A percentile compares a stretch with the other conserved stretches of the same genome.
phyloP scores from a whole-genome alignment of 2,113 vertebrate genomes.

The Rallus limicola region DNA sequence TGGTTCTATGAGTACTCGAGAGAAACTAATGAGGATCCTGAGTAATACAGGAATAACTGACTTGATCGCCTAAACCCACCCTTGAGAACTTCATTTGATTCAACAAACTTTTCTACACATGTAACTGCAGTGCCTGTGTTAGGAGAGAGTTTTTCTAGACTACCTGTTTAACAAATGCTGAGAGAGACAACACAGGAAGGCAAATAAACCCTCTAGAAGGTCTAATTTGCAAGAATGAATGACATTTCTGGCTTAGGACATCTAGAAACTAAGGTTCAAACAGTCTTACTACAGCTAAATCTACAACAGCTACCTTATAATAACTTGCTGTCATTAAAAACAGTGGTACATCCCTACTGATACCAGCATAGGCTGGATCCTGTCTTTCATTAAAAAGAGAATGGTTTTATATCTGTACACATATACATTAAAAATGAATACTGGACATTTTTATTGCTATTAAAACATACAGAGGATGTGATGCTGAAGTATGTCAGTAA shows the following conservation, averaged over 20 bases:
- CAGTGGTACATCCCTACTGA: not conserved
- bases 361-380: not conserved
- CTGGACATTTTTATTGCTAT: not conserved
- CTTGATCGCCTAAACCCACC: not conserved
- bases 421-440: not conserved
- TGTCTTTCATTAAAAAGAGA: not conserved
- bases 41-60: not conserved
- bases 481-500: not conserved
- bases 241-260: no score
- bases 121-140: rapidly evolving
- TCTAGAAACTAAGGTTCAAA: not conserved
- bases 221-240: not conserved
- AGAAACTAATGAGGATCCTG: not conserved
- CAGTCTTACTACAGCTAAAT: not conserved
- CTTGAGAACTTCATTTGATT: not conserved
- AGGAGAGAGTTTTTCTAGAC: not conserved
- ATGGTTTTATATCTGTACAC: not conserved
- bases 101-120: not conserved
- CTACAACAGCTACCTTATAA: not conserved
- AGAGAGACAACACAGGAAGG: not conserved
- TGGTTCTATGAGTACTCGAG: not conserved
- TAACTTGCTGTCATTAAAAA: not conserved
- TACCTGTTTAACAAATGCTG: not conserved
- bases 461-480: not conserved
- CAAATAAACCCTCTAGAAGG: not conserved